Base-by-base conservation (phyloP, 92 coral and sea anemone genomes). In the Scolanthus callimorphus region DNA sequence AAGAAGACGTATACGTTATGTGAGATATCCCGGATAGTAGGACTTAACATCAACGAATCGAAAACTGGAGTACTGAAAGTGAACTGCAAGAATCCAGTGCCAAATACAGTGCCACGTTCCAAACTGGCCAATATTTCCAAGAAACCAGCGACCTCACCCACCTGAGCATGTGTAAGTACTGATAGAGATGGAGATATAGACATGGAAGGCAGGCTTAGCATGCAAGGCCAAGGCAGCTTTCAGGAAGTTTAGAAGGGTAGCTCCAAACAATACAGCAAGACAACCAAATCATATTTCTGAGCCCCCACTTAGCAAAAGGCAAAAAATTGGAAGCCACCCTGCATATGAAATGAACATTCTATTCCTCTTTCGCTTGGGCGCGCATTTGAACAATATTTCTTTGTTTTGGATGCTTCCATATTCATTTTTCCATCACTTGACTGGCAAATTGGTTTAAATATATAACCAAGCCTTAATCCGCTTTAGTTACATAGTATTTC, bases 251-350 rank as follows among this genome's bases (percentile, higher is more conserved):
- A 34, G 15, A 34, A 34, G 15, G 41, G 41, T 34, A 34, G 41
- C 41, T 34, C 41, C 41, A 34, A 34, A 34, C 41, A 34, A 34
- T 34, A 34, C 41, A 34, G 41, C 41, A 34, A 34, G 41, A 34
- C 41, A 6, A 34, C 41, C 6, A 34, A 34, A n/a, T n/a, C n/a
- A n/a, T n/a, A n/a, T n/a, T n/a, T n/a, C n/a, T n/a, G n/a, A n/a
- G n/a, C n/a, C n/a, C n/a, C n/a, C n/a, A n/a, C n/a, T n/a, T n/a
- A n/a, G n/a, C n/a, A n/a, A n/a, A n/a, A n/a, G n/a, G n/a, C n/a
- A n/a, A n/a, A n/a, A n/a, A n/a, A n/a, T n/a, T n/a, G n/a, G n/a
- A n/a, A n/a, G n/a, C n/a, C n/a, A n/a, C n/a, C n/a, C n/a, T n/a
- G n/a, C n/a, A n/a, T n/a, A n/a, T n/a, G n/a, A n/a, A n/a, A n/a